A percentile compares a stretch with the other conserved stretches of the same genome.
Evolutionary conservation across 2,113 vertebrate genomes (phyloP).

Genomic region (Corvus hawaiiensis): DNA sequence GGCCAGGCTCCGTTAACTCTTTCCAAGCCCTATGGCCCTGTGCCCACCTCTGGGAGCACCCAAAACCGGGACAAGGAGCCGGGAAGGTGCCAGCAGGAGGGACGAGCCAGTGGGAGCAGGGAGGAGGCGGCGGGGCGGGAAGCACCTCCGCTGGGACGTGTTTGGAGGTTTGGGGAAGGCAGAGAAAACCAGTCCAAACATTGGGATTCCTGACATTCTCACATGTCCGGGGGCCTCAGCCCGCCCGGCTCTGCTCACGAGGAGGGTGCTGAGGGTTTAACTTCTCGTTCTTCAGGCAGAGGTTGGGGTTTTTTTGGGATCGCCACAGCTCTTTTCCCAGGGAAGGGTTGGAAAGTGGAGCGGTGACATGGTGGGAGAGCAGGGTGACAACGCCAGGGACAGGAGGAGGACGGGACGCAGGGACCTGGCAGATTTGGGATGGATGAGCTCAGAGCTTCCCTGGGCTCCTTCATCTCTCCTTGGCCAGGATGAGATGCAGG

Average conservation of each 20-base stretch:
- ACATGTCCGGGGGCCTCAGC: conserved; percentile 60
- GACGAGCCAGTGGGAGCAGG: fast-evolving
- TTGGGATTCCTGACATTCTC: conserved; percentile 85
- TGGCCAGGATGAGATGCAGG: background rate
- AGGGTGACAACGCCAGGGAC: fast-evolving
- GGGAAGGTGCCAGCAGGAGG: background rate
- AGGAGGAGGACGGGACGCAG: fast-evolving
- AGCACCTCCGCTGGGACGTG: background rate
- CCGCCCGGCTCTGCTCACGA: background rate
- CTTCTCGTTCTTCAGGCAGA: background rate
- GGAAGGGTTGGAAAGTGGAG: background rate
- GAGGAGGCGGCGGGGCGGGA: background rate
- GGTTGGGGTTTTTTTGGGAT: background rate
- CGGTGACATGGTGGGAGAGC: fast-evolving
- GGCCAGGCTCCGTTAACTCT: background rate
- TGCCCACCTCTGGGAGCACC: background rate
- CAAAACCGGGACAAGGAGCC: background rate
- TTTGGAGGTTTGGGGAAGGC: conserved; percentile 50
- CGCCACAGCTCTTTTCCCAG: background rate
- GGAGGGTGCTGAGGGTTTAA: background rate
- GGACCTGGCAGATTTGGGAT: background rate
- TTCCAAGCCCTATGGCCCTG: fast-evolving
- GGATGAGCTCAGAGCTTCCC: background rate
- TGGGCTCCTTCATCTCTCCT: background rate
- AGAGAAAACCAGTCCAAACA: conserved; percentile 78